Conservation (phyloP, 2,888 invertebrate species). For the Hartigia nigra region DNA sequence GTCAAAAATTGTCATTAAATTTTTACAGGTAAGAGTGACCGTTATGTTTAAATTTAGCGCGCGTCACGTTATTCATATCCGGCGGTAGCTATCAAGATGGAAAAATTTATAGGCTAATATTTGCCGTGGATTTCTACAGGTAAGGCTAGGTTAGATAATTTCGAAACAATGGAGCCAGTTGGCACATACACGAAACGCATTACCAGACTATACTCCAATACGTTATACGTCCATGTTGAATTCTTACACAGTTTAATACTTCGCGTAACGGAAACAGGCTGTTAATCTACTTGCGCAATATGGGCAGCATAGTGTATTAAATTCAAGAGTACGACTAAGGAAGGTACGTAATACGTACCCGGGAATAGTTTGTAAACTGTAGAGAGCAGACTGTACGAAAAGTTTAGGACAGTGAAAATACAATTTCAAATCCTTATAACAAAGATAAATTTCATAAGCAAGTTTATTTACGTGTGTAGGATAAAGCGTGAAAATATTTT, state of each 20-base stretch:
- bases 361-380: background rate
- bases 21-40: background rate
- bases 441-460: background rate
- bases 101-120: background rate
- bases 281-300: background rate
- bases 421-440: background rate
- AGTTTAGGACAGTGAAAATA: background rate
- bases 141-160: background rate
- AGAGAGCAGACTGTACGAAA: background rate
- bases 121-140: background rate
- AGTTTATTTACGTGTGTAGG: background rate
- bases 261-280: background rate
- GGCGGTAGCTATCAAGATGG: background rate
- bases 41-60: background rate
- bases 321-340: background rate
- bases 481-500: background rate
- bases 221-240: background rate
- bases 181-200: background rate
- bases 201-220: background rate
- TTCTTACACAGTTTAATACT: background rate
- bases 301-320: background rate
- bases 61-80: background rate
- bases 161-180: background rate
- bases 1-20: background rate
- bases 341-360: background rate